Evolutionary conservation across 2,888 invertebrate species (phyloP).

Genomic region (Clanis bilineata): DNA sequence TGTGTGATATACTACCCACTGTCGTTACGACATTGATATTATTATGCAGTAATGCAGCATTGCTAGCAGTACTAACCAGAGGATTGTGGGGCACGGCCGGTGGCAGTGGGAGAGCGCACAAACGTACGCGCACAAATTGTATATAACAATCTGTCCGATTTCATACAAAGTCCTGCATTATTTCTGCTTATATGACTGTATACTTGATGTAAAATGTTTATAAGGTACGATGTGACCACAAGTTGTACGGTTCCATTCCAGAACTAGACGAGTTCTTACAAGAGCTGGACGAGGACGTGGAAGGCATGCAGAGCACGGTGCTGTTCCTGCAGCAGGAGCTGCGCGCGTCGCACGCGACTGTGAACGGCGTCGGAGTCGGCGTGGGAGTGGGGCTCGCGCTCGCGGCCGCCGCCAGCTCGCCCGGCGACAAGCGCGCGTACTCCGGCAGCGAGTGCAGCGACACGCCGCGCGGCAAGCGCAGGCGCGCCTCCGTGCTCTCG

Average conservation of each 20-base stretch:
- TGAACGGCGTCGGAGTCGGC: conserved; percentile 72
- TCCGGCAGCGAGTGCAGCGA: conserved; percentile 70
- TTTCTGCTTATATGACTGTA: not conserved
- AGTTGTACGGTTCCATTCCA: conserved; percentile 56
- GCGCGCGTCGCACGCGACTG: conserved; percentile 85
- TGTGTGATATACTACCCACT: no score
- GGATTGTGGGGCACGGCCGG: no score
- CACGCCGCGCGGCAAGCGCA: conserved; percentile 84
- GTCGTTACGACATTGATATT: no score
- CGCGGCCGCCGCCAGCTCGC: no score
- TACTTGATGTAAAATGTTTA: not conserved
- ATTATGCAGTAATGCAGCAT: no score
- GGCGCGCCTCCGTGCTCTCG: conserved; percentile 87
- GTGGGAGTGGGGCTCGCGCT: no score
- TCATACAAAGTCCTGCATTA: not conserved
- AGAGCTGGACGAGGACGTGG: conserved; percentile 98
- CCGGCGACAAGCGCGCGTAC: conserved; percentile 69
- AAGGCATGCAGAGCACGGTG: conserved; percentile 99
- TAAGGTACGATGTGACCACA: not conserved
- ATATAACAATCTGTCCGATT: no score
- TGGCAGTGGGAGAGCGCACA: no score
- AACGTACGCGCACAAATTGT: no score
- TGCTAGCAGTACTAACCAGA: no score
- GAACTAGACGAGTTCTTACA: conserved; percentile 97
- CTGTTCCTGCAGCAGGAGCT: conserved; percentile 96